Evolutionary conservation across 1,140 invertebrate genomes (phyloP).

Genomic region (Neodiprion fabricii): DNA sequence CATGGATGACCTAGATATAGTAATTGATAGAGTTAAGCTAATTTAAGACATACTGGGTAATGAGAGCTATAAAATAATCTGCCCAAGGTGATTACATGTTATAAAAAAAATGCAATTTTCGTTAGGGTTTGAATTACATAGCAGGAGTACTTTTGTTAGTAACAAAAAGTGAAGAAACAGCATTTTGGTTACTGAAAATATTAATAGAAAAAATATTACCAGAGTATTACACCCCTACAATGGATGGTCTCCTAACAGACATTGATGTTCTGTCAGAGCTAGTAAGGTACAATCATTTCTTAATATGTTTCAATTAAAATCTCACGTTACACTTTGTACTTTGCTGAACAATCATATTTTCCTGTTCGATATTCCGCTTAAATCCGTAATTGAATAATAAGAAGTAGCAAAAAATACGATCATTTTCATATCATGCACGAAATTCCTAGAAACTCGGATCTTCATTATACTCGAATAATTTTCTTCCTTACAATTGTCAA

Average conservation of each 20-base stretch:
- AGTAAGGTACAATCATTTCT: slow-evolving; percentile 64
- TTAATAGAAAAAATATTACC: slow-evolving; percentile 87
- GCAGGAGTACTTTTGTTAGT: slow-evolving; percentile 84
- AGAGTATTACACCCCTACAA: slow-evolving; percentile 86
- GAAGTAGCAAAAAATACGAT: neutral
- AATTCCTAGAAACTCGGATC: neutral
- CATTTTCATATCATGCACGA: neutral
- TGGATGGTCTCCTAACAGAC: slow-evolving; percentile 87
- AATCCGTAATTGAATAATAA: too few relatives aligned
- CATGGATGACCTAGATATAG: too few relatives aligned
- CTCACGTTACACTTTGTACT: slow-evolving; percentile 9
- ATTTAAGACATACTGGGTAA: too few relatives aligned
- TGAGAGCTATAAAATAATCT: too few relatives aligned
- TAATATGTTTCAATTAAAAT: slow-evolving; percentile 6
- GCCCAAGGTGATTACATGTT: neutral
- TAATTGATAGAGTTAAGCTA: too few relatives aligned
- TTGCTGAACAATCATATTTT: neutral
- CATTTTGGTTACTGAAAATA: slow-evolving; percentile 90
- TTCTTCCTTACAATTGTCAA: too few relatives aligned
- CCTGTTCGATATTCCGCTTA: too few relatives aligned
- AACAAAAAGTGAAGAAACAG: slow-evolving; percentile 86
- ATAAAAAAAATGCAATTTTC: slow-evolving; percentile 21
- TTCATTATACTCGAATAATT: neutral
- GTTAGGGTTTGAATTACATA: slow-evolving; percentile 88
- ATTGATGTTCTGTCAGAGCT: slow-evolving; percentile 87